Evolutionary conservation across 2,113 vertebrate species (phyloP).

Genomic region (Physeter macrocephalus): DNA sequence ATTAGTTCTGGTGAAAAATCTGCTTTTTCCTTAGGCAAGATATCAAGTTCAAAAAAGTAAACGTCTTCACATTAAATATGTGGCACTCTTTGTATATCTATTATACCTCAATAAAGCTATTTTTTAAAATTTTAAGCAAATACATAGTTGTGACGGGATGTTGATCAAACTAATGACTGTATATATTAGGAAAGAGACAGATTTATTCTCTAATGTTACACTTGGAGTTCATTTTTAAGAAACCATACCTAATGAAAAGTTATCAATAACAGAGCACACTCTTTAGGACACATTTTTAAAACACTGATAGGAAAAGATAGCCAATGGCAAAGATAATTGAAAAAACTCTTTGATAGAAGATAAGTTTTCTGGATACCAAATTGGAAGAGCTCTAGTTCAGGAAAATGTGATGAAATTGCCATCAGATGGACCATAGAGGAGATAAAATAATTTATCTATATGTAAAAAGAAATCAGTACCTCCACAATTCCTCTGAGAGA

Average conservation of each 20-base stretch:
- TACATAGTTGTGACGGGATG: neutral
- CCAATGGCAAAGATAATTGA: neutral
- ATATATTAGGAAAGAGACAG: neutral
- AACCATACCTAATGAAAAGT: neutral
- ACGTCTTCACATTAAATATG: neutral
- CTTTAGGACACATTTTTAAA: neutral
- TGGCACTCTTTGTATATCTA: neutral
- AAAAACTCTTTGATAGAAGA: neutral
- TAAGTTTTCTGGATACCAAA: neutral
- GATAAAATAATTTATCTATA: neutral
- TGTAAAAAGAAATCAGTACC: neutral
- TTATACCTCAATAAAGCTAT: neutral
- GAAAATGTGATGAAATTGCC: neutral
- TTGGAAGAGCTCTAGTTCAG: neutral
- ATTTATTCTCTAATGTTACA: neutral
- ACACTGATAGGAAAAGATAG: neutral
- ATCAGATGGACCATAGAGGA: neutral
- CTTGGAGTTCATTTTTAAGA: conserved; percentile 8
- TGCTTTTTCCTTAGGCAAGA: neutral
- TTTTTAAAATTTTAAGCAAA: neutral
- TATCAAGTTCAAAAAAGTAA: conserved; percentile 14
- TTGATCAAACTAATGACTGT: neutral
- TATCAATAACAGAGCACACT: neutral
- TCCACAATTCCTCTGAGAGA: neutral
- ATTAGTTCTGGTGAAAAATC: neutral